Conservation (phyloP, 2,888 invertebrate genomes). For the Metallyticus violacea region DNA sequence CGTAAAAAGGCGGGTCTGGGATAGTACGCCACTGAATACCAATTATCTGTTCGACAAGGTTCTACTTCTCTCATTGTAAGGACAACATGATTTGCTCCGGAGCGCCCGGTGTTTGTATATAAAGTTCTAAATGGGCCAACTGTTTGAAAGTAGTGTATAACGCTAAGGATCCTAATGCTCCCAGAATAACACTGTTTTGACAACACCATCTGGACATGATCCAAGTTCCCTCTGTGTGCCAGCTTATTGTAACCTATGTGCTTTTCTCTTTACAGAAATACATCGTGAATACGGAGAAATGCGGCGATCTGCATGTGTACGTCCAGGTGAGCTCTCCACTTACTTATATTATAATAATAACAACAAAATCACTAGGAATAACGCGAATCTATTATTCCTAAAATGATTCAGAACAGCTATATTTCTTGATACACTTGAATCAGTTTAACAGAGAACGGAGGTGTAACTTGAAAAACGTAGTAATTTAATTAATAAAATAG, state of each 20-base stretch:
- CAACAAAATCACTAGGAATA: no score
- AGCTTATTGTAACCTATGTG: background rate
- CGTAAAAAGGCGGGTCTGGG: no score
- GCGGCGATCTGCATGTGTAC: conserved; percentile 72
- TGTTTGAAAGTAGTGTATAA: background rate
- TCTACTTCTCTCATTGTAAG: background rate
- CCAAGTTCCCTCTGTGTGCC: background rate
- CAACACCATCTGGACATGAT: background rate
- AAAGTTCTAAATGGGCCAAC: background rate
- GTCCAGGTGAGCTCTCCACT: conserved; percentile 75
- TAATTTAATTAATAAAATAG: no score
- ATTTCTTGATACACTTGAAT: no score
- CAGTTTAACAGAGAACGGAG: no score
- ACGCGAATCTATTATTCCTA: no score
- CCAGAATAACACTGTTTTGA: background rate
- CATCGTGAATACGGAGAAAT: conserved; percentile 68
- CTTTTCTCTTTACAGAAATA: conserved; percentile 66
- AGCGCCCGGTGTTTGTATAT: background rate
- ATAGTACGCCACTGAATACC: background rate
- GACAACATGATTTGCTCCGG: background rate
- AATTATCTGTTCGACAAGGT: background rate
- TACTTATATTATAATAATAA: no score
- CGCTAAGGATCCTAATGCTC: background rate
- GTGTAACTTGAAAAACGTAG: no score
- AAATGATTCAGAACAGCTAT: no score